phyloP scores from a whole-genome alignment of 37 sponge, comb jelly and placozoan species.

The Eunapius fragilis region DNA sequence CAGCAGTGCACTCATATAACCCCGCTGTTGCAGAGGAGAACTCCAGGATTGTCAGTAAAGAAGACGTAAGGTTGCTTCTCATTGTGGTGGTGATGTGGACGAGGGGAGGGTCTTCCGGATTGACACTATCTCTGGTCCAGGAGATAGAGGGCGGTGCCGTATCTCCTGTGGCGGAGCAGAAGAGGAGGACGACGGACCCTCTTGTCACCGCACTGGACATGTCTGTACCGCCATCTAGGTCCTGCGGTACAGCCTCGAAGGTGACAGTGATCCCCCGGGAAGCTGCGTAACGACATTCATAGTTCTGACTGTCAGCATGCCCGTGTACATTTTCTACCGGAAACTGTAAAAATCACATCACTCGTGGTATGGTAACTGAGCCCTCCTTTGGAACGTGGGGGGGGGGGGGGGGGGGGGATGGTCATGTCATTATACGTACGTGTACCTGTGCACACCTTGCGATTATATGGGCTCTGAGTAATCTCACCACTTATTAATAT shows the following conservation, averaged over 20 bases:
- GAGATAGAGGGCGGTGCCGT: conserved; percentile 10
- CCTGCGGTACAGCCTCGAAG: conserved; percentile 6
- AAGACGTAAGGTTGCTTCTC: not conserved
- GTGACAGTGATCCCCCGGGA: not conserved
- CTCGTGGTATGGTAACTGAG: not conserved
- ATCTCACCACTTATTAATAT: no score
- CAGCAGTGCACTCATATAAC: conserved; percentile 18
- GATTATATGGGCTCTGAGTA: no score
- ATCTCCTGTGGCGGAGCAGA: conserved; percentile 17
- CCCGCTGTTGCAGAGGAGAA: conserved; percentile 22
- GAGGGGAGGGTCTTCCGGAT: conserved; percentile 27
- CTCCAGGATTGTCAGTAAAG: conserved; percentile 22
- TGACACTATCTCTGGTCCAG: conserved; percentile 24
- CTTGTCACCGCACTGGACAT: not conserved
- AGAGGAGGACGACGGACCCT: conserved; percentile 37
- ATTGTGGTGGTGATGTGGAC: conserved; percentile 17
- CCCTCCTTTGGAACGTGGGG: not conserved
- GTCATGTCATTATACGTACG: not conserved
- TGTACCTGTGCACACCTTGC: no score
- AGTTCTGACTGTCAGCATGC: not conserved
- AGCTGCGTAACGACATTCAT: conserved; percentile 13
- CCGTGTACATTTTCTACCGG: not conserved
- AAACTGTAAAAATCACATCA: not conserved
- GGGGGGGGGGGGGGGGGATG: no score
- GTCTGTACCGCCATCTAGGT: not conserved